Conservation (phyloP, 1,140 invertebrate genomes). For the Yoshiicerus persimilis region DNA sequence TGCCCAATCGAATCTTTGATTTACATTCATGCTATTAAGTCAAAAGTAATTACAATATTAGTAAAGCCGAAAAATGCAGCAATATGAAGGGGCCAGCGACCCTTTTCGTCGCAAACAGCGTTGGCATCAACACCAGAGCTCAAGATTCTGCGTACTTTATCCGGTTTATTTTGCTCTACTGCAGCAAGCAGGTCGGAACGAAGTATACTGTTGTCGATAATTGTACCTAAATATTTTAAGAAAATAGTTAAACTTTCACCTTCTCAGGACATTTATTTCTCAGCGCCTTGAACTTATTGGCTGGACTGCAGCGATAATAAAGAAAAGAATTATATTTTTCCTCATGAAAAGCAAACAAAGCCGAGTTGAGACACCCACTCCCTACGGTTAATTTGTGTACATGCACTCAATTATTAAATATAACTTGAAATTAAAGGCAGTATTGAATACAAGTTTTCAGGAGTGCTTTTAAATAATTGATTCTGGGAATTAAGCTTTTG, state of each 20-base stretch:
- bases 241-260: not conserved
- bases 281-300: not conserved
- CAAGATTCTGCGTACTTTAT: constrained; percentile 46
- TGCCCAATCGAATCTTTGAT: no score
- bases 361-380: no score
- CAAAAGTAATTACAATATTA: constrained; percentile 35
- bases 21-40: no score
- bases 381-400: no score
- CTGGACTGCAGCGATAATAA: not conserved
- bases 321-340: no score
- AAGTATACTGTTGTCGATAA: constrained; percentile 26
- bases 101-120: constrained; percentile 47
- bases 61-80: constrained; percentile 40
- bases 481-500: no score
- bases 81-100: constrained; percentile 43
- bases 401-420: no score
- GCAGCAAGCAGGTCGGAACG: constrained; percentile 43
- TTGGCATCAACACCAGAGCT: constrained; percentile 46
- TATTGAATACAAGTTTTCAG: no score
- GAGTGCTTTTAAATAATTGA: no score
- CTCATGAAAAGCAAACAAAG: no score
- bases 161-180: constrained; percentile 47
- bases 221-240: constrained; percentile 18
- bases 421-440: no score
- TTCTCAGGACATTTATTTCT: not conserved